Evolutionary conservation across 2,888 invertebrate species (phyloP), one percentile per base, ranked within the genome.

Genomic region (Conops quadrifasciatus): DNA sequence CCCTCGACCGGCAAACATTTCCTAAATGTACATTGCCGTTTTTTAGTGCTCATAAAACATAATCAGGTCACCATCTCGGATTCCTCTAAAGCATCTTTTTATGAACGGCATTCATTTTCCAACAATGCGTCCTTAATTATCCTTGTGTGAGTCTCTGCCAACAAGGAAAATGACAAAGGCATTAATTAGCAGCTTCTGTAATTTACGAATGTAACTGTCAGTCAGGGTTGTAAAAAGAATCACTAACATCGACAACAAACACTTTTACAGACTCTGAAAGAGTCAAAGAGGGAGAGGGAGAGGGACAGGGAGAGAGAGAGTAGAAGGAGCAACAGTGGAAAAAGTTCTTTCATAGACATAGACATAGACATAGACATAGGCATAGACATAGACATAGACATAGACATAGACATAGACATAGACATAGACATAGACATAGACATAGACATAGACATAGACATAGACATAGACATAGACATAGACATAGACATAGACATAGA

Each of bases 111-210:
- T 28, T 58, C 28, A 28, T 58, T 16, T 28, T 28, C 58, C 26
- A 26, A 58, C 58, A 58, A 58, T 24, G 58, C 58, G n/a, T 63
- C 15, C 63, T 13, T 63, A 63, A 63, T 63, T 63, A 45, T 24
- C 26, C 47, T 63, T 15, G 45, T 47, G 26, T 15, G 26, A 63
- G 16, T 45, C 62, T 26, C 19, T 7, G 45, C 45, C 24, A 21
- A 43, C 19, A 16, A 36, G 36, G 36, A 36, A 36, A 63, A 47
- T 21, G 4, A 9, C 47, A 26, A 63, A 15, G 16, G 47, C 47
- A 45, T 24, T 47, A 45, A 47, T 47, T 63, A 63, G 47, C 47
- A 62, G 21, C 63, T 24, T 7, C 47, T 63, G 45, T 19, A 2
- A 47, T 45, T 36, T 24, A 26, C 2, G 24, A 63, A 19, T 45